phyloP scores from a whole-genome alignment of 1,140 invertebrate genomes.

The Thaumatotibia leucotreta region DNA sequence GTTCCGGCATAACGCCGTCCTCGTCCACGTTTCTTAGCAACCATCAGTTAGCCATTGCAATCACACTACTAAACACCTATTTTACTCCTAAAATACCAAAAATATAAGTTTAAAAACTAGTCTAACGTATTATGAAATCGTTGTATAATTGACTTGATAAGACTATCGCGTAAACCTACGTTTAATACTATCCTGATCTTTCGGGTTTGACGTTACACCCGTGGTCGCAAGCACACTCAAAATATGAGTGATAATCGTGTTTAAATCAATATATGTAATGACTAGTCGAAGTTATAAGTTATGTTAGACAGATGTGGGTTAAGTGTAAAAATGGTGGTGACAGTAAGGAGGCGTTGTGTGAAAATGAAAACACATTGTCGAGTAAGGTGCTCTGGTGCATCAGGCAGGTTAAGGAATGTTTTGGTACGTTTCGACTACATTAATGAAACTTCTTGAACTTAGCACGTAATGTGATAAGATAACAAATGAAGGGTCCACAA shows the following conservation, averaged over 20 bases:
- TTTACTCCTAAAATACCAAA: neutral
- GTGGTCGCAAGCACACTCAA: no score
- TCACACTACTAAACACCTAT: neutral
- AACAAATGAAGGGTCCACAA: no score
- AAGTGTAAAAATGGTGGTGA: conserved; percentile 6
- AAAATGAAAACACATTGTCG: neutral
- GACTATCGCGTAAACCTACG: no score
- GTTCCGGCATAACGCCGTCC: neutral
- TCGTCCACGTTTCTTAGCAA: neutral
- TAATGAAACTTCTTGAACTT: no score
- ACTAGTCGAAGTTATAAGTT: neutral
- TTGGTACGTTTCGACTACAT: neutral
- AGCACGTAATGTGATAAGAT: neutral
- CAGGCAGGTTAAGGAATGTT: neutral
- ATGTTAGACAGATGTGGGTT: conserved; percentile 5
- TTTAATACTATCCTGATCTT: no score
- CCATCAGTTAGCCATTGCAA: conserved; percentile 3
- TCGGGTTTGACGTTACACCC: no score
- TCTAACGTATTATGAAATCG: no score
- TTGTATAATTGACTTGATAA: no score
- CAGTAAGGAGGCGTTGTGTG: neutral
- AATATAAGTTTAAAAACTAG: neutral
- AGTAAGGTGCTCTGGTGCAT: neutral
- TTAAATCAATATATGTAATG: no score
- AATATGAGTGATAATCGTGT: no score